Evolutionary conservation across 2,888 invertebrate species (phyloP).

Genomic region (Clivina fossor): DNA sequence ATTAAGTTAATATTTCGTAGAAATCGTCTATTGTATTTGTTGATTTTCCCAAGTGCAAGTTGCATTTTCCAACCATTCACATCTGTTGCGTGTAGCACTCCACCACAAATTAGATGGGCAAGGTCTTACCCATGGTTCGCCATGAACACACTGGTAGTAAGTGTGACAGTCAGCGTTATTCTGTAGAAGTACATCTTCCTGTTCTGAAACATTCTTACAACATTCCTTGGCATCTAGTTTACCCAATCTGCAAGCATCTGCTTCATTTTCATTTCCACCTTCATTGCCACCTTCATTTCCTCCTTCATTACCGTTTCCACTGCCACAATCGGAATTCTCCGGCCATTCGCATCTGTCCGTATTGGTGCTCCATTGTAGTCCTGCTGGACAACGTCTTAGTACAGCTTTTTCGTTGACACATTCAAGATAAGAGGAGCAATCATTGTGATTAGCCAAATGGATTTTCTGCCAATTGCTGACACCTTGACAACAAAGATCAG

Average conservation of each 20-base stretch:
- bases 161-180: slow-evolving; percentile 22
- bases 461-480: slow-evolving; percentile 22
- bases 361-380: slow-evolving; percentile 28
- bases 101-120: slow-evolving; percentile 28
- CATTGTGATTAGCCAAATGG: slow-evolving; percentile 20
- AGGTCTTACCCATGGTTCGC: slow-evolving; percentile 7
- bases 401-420: slow-evolving; percentile 28
- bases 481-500: slow-evolving; percentile 15
- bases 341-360: slow-evolving; percentile 32
- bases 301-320: background rate
- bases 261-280: background rate
- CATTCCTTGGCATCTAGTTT: slow-evolving; percentile 10
- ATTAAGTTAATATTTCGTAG: slow-evolving; percentile 10
- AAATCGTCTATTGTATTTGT: too few species aligned
- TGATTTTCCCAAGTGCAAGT: slow-evolving; percentile 32
- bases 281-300: background rate
- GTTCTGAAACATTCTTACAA: slow-evolving; percentile 15
- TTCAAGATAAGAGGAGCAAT: slow-evolving; percentile 34
- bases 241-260: slow-evolving; percentile 14
- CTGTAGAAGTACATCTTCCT: slow-evolving; percentile 17
- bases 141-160: slow-evolving; percentile 26
- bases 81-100: slow-evolving; percentile 16
- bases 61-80: slow-evolving; percentile 31
- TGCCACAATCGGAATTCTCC: slow-evolving; percentile 18
- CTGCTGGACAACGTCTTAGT: slow-evolving; percentile 20